phyloP scores from a whole-genome alignment of 2,888 invertebrate genomes.

The Bombylius discolor region DNA sequence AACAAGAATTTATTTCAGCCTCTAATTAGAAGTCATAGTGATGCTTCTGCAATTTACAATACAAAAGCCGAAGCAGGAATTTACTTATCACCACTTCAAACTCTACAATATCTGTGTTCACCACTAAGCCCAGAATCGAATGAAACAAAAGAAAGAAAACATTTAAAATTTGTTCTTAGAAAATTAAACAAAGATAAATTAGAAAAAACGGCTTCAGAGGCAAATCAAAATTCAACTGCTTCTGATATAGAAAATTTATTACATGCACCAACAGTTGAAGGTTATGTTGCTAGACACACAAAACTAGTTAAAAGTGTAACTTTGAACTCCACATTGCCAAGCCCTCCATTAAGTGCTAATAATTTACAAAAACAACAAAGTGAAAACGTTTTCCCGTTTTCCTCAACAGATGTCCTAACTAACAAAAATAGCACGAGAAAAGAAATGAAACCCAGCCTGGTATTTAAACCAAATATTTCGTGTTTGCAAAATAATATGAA shows the following conservation, averaged over 20 bases:
- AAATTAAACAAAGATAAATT: slow-evolving; percentile 55
- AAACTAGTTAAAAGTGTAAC: slow-evolving; percentile 82
- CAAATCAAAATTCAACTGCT: slow-evolving; percentile 23
- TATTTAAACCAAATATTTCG: neutral
- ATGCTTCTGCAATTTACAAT: slow-evolving; percentile 55
- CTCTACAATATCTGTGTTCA: slow-evolving; percentile 27
- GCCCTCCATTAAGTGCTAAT: slow-evolving; percentile 51
- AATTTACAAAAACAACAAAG: slow-evolving; percentile 8
- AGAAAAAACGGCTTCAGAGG: slow-evolving; percentile 30
- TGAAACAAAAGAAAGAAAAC: slow-evolving; percentile 68
- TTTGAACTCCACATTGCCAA: slow-evolving; percentile 74
- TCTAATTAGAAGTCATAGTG: slow-evolving; percentile 61
- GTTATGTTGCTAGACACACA: slow-evolving; percentile 76
- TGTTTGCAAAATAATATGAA: neutral
- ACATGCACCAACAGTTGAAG: slow-evolving; percentile 73
- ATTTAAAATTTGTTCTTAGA: slow-evolving; percentile 73
- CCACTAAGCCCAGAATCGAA: slow-evolving; percentile 54
- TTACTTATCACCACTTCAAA: slow-evolving; percentile 7
- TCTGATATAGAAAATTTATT: slow-evolving; percentile 53
- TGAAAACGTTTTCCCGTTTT: slow-evolving; percentile 13
- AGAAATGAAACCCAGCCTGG: neutral
- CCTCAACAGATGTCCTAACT: neutral
- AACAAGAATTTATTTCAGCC: neutral
- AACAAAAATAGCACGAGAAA: neutral
- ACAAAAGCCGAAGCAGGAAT: slow-evolving; percentile 25